These are phyloP conservation scores for Spodoptera litura DNA, from an alignment of 1,140 invertebrate species.

Conservation along the genomic window DNA sequence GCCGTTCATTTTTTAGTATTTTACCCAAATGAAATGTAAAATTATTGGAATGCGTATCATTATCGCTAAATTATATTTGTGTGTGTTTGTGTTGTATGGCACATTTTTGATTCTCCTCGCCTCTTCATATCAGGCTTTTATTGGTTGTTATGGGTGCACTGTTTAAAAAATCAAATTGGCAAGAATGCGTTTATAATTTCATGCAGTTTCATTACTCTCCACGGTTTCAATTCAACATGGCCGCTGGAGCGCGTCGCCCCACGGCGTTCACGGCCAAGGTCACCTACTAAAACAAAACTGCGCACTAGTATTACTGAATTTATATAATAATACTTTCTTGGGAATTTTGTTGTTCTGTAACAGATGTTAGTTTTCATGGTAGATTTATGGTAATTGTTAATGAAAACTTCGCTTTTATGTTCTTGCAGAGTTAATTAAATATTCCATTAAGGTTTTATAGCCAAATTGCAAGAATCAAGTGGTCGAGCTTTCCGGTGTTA, in stretches of 20 bases:
- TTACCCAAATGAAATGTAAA: no score
- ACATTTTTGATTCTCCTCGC: constrained; percentile 39
- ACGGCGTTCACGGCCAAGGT: constrained; percentile 83
- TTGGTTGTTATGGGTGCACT: constrained; percentile 39
- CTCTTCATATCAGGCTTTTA: constrained; percentile 38
- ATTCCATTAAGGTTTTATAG: no score
- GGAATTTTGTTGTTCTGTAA: constrained; percentile 29
- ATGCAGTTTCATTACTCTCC: constrained; percentile 78
- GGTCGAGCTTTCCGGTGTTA: no score
- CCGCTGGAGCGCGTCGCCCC: constrained; percentile 80
- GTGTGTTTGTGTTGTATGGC: not conserved
- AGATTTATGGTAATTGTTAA: not conserved
- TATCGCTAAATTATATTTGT: constrained; percentile 27
- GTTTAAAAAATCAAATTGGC: constrained; percentile 48
- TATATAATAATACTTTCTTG: constrained; percentile 45
- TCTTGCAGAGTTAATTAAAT: no score
- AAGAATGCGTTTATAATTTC: constrained; percentile 74
- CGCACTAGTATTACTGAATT: constrained; percentile 65
- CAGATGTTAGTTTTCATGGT: not conserved
- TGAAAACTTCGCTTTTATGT: not conserved
- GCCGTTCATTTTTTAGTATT: no score
- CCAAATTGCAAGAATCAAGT: no score
- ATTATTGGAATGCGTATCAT: constrained; percentile 9
- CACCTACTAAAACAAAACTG: constrained; percentile 81
- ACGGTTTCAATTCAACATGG: constrained; percentile 77